Conservation (phyloP, 2,113 vertebrate species). For the Prolemur simus region DNA sequence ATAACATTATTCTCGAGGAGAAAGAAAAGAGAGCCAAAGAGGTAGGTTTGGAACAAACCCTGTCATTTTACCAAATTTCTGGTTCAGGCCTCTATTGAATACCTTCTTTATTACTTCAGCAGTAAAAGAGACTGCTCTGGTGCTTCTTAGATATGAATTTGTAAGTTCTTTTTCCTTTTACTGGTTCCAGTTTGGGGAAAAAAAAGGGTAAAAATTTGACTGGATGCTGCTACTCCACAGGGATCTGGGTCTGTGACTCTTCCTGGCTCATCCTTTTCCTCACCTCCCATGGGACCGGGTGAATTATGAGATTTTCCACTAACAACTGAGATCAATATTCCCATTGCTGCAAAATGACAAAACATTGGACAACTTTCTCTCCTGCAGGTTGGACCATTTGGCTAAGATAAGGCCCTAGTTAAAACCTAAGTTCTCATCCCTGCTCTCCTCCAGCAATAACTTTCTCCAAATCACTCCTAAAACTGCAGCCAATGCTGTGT, state of each 20-base stretch:
- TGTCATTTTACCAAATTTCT: not conserved
- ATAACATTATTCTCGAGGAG: not conserved
- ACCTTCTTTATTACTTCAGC: not conserved
- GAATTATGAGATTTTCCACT: not conserved
- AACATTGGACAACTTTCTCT: not conserved
- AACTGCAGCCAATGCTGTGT: not conserved
- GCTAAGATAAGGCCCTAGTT: not conserved
- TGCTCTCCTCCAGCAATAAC: not conserved
- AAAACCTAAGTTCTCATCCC: not conserved
- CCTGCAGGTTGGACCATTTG: not conserved
- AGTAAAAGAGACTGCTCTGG: not conserved
- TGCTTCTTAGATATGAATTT: not conserved
- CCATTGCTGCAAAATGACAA: not conserved
- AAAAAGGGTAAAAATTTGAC: not conserved
- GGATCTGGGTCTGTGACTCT: too few relatives aligned
- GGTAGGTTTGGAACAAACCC: not conserved
- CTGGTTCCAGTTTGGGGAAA: not conserved
- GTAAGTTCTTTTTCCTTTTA: not conserved
- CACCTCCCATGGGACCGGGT: not conserved
- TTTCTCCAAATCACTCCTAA: not conserved
- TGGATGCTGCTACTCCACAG: not conserved
- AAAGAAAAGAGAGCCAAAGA: constrained; percentile 6
- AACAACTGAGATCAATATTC: not conserved
- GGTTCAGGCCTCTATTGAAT: not conserved
- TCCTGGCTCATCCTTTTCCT: not conserved